phyloP scores from a whole-genome alignment of 2,888 invertebrate genomes.

The Drosophila rellima region DNA sequence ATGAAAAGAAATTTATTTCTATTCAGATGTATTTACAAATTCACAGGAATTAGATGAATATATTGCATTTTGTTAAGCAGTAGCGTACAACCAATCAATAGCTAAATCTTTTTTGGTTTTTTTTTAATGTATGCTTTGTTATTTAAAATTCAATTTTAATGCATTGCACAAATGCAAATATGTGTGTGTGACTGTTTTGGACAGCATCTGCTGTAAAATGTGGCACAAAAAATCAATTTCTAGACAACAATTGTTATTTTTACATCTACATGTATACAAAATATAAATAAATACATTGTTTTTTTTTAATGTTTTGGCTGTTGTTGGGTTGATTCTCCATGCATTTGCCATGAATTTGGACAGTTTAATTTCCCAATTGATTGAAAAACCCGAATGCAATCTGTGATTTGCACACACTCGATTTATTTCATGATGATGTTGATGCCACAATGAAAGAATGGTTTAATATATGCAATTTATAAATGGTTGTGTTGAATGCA shows the following conservation, averaged over 20 bases:
- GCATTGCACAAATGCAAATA: conserved; percentile 25
- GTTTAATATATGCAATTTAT: conserved; percentile 64
- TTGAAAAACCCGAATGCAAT: conserved; percentile 60
- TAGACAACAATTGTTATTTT: conserved; percentile 3
- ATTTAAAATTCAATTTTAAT: conserved; percentile 42
- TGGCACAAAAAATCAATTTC: conserved; percentile 10
- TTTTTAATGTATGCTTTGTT: conserved; percentile 6
- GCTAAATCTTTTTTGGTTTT: conserved; percentile 7
- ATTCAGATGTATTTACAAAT: background rate
- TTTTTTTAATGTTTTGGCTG: conserved; percentile 7
- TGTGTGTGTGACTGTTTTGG: background rate
- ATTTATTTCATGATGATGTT: conserved; percentile 51
- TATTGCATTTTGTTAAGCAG: conserved; percentile 1
- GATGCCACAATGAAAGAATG: conserved; percentile 25
- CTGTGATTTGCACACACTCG: conserved; percentile 54
- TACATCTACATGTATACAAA: conserved; percentile 3
- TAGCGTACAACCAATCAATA: conserved; percentile 22
- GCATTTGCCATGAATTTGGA: conserved; percentile 62
- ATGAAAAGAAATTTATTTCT: background rate
- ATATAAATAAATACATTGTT: conserved; percentile 7
- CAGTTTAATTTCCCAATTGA: conserved; percentile 61
- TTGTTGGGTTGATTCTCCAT: conserved; percentile 43
- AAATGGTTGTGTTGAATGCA: conserved; percentile 22
- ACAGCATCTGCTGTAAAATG: conserved; percentile 22
- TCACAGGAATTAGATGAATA: background rate